phyloP scores from a whole-genome alignment of 2,113 vertebrate species.

The Axis porcinus region DNA sequence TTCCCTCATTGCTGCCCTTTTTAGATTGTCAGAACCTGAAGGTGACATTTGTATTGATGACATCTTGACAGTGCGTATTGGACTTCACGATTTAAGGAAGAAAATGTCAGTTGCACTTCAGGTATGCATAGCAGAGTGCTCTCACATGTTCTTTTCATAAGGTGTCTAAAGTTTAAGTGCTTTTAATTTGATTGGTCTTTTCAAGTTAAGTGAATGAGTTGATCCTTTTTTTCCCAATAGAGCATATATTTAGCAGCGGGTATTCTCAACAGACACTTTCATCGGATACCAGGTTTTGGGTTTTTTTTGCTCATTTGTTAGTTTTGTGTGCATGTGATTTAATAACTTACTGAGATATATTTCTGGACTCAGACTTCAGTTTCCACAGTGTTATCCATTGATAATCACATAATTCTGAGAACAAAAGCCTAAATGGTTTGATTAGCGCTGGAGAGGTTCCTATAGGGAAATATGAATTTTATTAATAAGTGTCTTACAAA shows the following conservation, averaged over 20 bases:
- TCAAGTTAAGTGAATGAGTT: neutral
- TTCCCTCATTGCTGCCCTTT: slow-evolving; percentile 93
- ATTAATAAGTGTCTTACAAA: neutral
- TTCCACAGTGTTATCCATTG: neutral
- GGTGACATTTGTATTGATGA: slow-evolving; percentile 93
- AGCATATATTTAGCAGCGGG: neutral
- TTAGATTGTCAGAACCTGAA: slow-evolving; percentile 91
- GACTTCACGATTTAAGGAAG: slow-evolving; percentile 92
- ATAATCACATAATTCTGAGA: neutral
- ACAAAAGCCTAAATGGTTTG: neutral
- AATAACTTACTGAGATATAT: neutral
- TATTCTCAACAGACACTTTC: neutral
- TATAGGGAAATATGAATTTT: neutral
- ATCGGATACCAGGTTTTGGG: fast-evolving
- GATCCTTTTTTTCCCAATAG: neutral
- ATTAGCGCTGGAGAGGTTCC: neutral
- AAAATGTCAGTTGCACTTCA: slow-evolving; percentile 98
- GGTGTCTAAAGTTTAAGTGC: neutral
- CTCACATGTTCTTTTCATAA: neutral
- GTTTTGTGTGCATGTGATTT: neutral
- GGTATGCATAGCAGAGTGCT: slow-evolving; percentile 75
- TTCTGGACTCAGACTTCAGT: neutral
- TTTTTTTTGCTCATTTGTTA: neutral
- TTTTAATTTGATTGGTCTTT: slow-evolving; percentile 3
- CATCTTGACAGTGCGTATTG: slow-evolving; percentile 87